A percentile compares a stretch with the other conserved stretches of the same genome.
These are phyloP conservation scores for Nephrotoma appendiculata DNA, from an alignment of 2,888 invertebrate species.

Conservation along the genomic window DNA sequence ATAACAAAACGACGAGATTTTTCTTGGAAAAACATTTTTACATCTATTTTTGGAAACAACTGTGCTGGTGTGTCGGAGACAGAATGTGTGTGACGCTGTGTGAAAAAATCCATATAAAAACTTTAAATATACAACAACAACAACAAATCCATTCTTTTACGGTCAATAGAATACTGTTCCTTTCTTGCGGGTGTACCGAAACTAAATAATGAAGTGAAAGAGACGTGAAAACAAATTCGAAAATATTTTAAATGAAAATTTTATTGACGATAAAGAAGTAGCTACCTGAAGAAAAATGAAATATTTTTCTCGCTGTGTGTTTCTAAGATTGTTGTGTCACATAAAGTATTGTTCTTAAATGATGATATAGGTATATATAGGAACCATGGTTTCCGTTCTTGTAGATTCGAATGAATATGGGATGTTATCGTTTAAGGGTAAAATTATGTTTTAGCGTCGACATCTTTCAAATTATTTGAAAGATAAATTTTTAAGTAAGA, in stretches of 20 bases:
- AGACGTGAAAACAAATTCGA: background rate
- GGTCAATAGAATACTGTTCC: background rate
- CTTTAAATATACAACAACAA: background rate
- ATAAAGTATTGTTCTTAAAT: background rate
- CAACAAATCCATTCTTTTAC: background rate
- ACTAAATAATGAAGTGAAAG: background rate
- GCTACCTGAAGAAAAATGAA: background rate
- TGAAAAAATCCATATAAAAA: background rate
- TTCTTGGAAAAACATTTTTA: background rate
- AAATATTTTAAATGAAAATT: background rate
- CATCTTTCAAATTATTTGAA: background rate
- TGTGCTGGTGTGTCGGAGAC: background rate
- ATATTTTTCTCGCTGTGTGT: background rate
- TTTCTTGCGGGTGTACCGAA: background rate
- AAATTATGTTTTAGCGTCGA: background rate
- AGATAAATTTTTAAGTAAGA: background rate
- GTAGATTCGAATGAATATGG: background rate
- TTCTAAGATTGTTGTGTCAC: background rate
- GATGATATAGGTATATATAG: background rate
- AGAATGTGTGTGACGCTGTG: background rate
- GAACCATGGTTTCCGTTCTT: background rate
- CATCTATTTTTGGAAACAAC: background rate
- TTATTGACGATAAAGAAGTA: background rate
- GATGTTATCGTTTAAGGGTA: background rate
- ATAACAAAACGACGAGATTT: background rate